phyloP scores from a whole-genome alignment of 2,797 vertebrate species.

The Lycodopsis pacificus region DNA sequence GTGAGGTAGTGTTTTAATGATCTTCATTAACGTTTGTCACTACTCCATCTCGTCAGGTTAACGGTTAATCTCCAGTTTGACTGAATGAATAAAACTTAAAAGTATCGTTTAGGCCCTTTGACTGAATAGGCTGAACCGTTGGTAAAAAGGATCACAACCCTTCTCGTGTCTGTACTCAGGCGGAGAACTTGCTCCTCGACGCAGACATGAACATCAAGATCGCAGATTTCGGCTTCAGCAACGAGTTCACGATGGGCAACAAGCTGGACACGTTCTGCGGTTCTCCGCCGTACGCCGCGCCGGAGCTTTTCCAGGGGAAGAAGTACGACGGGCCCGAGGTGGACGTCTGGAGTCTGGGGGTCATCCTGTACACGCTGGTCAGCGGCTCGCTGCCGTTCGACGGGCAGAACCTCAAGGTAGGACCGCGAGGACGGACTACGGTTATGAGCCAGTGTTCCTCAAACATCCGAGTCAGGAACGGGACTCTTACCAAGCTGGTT shows the following conservation, averaged over 20 bases:
- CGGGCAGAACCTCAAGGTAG: conserved; percentile 97
- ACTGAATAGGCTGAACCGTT: too few relatives aligned
- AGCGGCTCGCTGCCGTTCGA: conserved; percentile 98
- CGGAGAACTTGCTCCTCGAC: conserved; percentile 97
- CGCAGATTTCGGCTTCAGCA: conserved; percentile 98
- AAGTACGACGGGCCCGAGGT: conserved; percentile 98
- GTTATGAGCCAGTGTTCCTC: too few relatives aligned
- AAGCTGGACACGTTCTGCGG: conserved; percentile 99
- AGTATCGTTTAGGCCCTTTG: too few relatives aligned
- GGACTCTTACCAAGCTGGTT: too few relatives aligned
- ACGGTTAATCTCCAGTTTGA: too few relatives aligned
- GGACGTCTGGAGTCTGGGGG: conserved; percentile 98
- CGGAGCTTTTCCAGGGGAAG: conserved; percentile 98
- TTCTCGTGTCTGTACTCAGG: conserved; percentile 76
- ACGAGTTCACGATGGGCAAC: conserved; percentile 96
- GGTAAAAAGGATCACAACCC: neutral
- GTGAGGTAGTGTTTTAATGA: neutral
- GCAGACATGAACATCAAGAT: conserved; percentile 99
- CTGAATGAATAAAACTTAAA: too few relatives aligned
- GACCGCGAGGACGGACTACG: too few relatives aligned
- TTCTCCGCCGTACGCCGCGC: conserved; percentile 96
- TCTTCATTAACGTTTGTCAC: neutral
- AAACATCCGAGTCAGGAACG: too few relatives aligned
- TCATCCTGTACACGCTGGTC: conserved; percentile 98
- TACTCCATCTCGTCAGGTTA: too few relatives aligned